Base-by-base conservation (phyloP, 2,113 vertebrate species). In the Phoxinus phoxinus region DNA sequence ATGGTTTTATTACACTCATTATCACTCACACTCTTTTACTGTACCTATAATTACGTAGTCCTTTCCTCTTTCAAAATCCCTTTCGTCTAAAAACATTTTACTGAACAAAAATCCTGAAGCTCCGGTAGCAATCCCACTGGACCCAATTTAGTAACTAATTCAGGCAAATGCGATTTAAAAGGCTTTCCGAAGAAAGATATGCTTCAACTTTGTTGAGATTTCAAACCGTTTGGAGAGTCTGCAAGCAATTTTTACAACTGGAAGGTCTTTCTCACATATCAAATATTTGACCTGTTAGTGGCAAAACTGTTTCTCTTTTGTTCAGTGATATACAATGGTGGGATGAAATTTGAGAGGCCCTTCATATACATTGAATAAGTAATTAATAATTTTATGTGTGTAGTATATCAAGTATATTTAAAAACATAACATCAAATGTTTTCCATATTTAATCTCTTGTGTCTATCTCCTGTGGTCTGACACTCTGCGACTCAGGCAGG, bases 91-190 rank as follows among this genome's bases (percentile, higher is more conserved):
- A 56, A 87, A 88, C 87, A 79, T 87, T 91, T 92, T 90, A 86
- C 89, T 86, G 90, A 92, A 89, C 89, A 89, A 86, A 90, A 90
- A 78, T 89, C 88, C 91, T 89, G 88, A 91, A 91, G 91, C 89
- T 75, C 83, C 56, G 86, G 87, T 92, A 92, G 93, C 93, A 92
- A 92, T 93, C 92, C 92, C 93, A 88, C 77, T 86, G 93, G 90
- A 93, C 87, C 93, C 90, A 94, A 94, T 92, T 94, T 93, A 92
- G 89, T 80, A 90, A 72, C 88, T 90, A 90, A 93, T 92, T 90
- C 89, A 90, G 90, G 90, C 85, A 93, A 93, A 92, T 91, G 85
- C 91, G 90, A 87, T 92, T 88, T 89, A 90, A 91, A 91, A 93
- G 92, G 88, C 84, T 91, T 92, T 92, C 91, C 78, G 83, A 27